These are phyloP conservation scores for Reticulitermes speratus DNA, from an alignment of 1,140 invertebrate genomes.

Conservation along the genomic window DNA sequence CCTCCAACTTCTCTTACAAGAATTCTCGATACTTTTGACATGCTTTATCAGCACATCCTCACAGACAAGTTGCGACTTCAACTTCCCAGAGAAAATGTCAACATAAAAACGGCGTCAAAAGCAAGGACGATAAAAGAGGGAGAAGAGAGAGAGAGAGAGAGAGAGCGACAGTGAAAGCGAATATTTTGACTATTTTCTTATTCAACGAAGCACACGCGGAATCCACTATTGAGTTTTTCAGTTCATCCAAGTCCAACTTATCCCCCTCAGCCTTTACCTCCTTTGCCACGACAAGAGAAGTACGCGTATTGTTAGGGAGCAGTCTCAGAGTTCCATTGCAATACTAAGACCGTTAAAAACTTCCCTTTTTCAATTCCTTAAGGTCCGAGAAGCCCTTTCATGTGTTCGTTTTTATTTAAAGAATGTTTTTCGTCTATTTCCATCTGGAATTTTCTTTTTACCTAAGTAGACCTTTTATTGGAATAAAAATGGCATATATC, in stretches of 20 bases:
- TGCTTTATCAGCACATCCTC: not conserved
- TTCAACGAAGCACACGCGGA: not conserved
- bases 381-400: not conserved
- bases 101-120: not conserved
- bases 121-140: not conserved
- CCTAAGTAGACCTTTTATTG: not conserved
- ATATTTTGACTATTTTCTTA: conserved; percentile 18
- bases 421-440: not conserved
- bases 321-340: not conserved
- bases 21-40: not conserved
- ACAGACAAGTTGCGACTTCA: not conserved
- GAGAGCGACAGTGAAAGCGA: not conserved
- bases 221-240: not conserved
- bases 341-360: not conserved
- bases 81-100: not conserved
- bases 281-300: not conserved
- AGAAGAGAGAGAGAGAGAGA: not conserved
- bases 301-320: not conserved
- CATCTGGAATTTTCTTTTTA: not conserved
- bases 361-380: not conserved
- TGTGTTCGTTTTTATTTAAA: not conserved
- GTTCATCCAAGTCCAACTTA: conserved; percentile 6
- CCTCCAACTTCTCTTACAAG: not conserved
- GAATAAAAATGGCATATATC: not conserved
- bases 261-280: not conserved